A percentile compares a stretch with the other conserved stretches of the same genome.
Conservation (phyloP, 2,888 invertebrate genomes). For the Octonoba sinensis region DNA sequence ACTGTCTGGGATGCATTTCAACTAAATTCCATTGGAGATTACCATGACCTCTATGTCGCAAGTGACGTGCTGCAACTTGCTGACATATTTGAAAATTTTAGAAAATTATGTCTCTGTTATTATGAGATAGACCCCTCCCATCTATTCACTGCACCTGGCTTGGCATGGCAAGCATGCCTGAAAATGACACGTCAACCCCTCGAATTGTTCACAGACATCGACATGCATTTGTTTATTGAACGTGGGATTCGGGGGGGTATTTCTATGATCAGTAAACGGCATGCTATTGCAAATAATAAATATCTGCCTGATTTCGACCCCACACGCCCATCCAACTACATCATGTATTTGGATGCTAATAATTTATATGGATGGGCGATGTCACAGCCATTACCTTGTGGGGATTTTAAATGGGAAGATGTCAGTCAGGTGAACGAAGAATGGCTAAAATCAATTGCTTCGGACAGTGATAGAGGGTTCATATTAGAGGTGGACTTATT, state of each 20-base stretch:
- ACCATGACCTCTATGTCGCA: too few relatives aligned
- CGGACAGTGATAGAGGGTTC: too few relatives aligned
- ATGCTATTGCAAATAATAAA: conserved; percentile 31
- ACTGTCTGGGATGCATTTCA: neutral
- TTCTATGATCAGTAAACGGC: conserved; percentile 34
- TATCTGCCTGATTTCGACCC: conserved; percentile 22
- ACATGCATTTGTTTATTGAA: conserved; percentile 67
- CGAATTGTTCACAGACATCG: conserved; percentile 67
- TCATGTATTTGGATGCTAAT: conserved; percentile 62
- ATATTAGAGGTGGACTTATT: too few relatives aligned
- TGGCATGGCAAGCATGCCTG: conserved; percentile 32
- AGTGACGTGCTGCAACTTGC: too few relatives aligned
- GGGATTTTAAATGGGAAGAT: conserved; percentile 41
- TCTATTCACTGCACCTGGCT: neutral
- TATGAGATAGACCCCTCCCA: too few relatives aligned
- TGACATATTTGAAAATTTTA: too few relatives aligned
- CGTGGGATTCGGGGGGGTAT: conserved; percentile 65
- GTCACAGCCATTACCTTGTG: conserved; percentile 39
- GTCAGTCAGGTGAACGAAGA: too few relatives aligned
- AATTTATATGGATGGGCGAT: conserved; percentile 65
- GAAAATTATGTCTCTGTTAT: too few relatives aligned
- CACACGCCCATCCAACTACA: conserved; percentile 19
- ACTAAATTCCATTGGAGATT: too few relatives aligned
- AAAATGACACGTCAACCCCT: conserved; percentile 62
- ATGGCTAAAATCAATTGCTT: too few relatives aligned